Base-by-base conservation (phyloP, 2,888 invertebrate genomes). In the Melolontha melolontha region DNA sequence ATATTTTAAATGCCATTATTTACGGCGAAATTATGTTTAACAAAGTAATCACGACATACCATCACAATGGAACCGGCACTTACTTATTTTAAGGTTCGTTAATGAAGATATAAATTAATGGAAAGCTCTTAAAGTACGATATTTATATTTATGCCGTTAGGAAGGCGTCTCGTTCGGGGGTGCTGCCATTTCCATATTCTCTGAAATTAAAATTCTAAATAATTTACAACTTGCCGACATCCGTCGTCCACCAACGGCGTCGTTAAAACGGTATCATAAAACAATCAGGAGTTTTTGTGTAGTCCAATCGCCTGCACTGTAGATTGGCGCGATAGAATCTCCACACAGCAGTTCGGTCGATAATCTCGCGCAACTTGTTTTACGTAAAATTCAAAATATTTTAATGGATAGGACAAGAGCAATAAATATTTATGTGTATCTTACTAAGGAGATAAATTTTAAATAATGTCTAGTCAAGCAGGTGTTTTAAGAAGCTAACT, bases 401-500 rank as follows among this genome's bases (percentile, higher is more conserved):
- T 6, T 54, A 54, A 54, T 54, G 54, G 54, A 54, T 4, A 54
- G 54, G 39, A 54, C 54, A 39, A 39, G 47, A 11, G 47, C 41
- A 12, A 55, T 65, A 65, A 65, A 65, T 65, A 65, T 65, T 65
- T 54, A 65, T 47, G 54, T 27, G 42, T 5, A 29, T 44, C 22
- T 65, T 51, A 27, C 34, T 54, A 55, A 65, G 47, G 65, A 44
- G 34, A 55, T 12, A 54, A 55, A 65, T 65, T 65, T 65, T 65
- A 65, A 65, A 55, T 54, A 55, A 47, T 55, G 16, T 17, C 34
- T 34, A 39, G 55, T 39, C 14, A 16, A 40, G 2, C 42, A 49
- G 5, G 22, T 17, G n/a, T 49, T 11, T 22, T 47, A 47, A 14
- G 47, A 47, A 47, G 8, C 2, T 14, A 2, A 47, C 14, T 47